Conservation (phyloP, 2,888 invertebrate species). For the Chaitophorus viminalis region DNA sequence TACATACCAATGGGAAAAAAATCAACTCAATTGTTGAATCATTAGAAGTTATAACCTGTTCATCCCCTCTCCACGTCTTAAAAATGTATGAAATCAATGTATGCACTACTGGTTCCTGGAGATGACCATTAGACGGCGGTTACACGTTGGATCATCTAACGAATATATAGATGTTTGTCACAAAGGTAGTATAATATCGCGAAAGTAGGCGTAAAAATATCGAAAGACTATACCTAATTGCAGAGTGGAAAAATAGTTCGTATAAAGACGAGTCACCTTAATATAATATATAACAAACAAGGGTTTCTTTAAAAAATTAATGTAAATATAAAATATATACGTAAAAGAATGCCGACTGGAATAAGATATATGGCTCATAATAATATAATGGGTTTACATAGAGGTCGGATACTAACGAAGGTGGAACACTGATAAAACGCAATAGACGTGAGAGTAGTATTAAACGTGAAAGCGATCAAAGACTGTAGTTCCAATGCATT, state of each 20-base stretch:
- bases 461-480: conserved; percentile 32
- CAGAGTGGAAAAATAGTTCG: conserved; percentile 27
- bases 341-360: conserved; percentile 23
- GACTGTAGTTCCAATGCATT: conserved; percentile 9
- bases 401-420: conserved; percentile 27
- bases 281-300: not conserved
- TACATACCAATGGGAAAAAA: conserved; percentile 52
- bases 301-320: conserved; percentile 4
- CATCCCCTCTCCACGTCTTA: conserved; percentile 38
- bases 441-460: conserved; percentile 21
- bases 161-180: conserved; percentile 52
- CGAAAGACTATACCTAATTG: not conserved
- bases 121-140: conserved; percentile 45
- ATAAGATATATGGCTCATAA: conserved; percentile 20
- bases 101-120: conserved; percentile 53
- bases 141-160: conserved; percentile 25
- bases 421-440: not conserved
- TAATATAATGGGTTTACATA: conserved; percentile 13
- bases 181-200: conserved; percentile 31
- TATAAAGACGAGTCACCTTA: conserved; percentile 6
- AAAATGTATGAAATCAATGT: conserved; percentile 24
- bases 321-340: not conserved
- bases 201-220: conserved; percentile 21
- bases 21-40: conserved; percentile 54
- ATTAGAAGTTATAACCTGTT: conserved; percentile 57